Evolutionary conservation across 2,113 vertebrate species (phyloP).

Genomic region (Callospermophilus lateralis): DNA sequence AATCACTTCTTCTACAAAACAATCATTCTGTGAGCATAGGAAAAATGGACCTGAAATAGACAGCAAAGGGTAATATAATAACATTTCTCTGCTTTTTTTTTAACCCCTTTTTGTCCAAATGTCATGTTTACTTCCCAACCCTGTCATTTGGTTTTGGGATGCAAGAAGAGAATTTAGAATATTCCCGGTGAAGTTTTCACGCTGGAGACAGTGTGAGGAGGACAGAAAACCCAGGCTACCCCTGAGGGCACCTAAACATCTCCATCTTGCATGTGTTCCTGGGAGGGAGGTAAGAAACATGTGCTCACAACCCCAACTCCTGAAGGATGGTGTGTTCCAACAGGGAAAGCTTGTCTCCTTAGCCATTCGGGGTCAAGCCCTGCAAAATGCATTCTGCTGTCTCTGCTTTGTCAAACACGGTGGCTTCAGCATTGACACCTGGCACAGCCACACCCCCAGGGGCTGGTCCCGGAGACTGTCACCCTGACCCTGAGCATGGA

Average conservation of each 20-base stretch:
- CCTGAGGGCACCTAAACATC: neutral
- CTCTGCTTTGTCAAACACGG: neutral
- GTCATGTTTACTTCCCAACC: neutral
- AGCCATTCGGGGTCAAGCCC: neutral
- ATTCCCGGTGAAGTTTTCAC: neutral
- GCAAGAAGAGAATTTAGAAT: neutral
- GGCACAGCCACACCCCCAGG: neutral
- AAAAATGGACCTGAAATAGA: slow-evolving; percentile 10
- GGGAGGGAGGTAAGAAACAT: neutral
- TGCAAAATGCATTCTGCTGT: neutral
- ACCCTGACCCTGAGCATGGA: too few relatives aligned
- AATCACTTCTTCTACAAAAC: neutral
- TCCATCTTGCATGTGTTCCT: neutral
- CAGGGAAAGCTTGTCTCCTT: neutral
- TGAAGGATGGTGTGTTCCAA: neutral
- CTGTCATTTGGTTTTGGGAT: neutral
- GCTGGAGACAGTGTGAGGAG: accelerated
- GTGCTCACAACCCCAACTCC: too few relatives aligned
- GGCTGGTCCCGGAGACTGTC: neutral
- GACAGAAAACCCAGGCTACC: neutral
- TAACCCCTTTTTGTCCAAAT: neutral
- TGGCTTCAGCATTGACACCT: neutral
- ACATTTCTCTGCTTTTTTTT: neutral
- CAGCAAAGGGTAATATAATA: slow-evolving; percentile 35
- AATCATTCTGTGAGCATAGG: neutral